These are phyloP conservation scores for Pogonocherus hispidulus DNA, from an alignment of 2,888 invertebrate species.

Conservation along the genomic window DNA sequence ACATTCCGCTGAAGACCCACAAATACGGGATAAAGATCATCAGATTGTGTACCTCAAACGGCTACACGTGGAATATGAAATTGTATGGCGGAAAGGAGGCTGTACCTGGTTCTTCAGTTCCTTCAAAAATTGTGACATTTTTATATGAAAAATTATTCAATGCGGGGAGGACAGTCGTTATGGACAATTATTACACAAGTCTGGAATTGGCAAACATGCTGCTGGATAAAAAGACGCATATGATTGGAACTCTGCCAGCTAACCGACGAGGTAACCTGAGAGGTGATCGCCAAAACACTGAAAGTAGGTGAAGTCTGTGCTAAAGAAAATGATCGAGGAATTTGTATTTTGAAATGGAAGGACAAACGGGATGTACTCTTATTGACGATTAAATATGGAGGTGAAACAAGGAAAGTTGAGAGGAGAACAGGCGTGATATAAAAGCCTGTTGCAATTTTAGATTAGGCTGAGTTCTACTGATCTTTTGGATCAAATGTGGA, in stretches of 20 bases:
- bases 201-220: not conserved
- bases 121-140: not conserved
- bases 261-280: slow-evolving; percentile 8
- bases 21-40: slow-evolving; percentile 17
- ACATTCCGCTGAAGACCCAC: slow-evolving; percentile 22
- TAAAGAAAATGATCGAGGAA: slow-evolving; percentile 39
- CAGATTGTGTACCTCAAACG: not conserved
- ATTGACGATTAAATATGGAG: slow-evolving; percentile 55
- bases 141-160: not conserved
- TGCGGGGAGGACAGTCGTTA: not conserved
- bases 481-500: slow-evolving; percentile 46
- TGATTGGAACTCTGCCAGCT: slow-evolving; percentile 6
- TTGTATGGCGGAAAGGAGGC: slow-evolving; percentile 11
- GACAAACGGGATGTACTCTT: slow-evolving; percentile 58
- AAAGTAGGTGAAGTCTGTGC: not conserved
- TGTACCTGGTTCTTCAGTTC: not conserved
- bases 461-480: slow-evolving; percentile 47
- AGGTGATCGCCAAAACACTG: not conserved
- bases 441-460: slow-evolving; percentile 33
- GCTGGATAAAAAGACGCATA: slow-evolving; percentile 7
- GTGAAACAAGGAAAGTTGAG: not conserved
- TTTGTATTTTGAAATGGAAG: slow-evolving; percentile 55
- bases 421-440: slow-evolving; percentile 30
- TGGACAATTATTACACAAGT: slow-evolving; percentile 15
- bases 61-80: slow-evolving; percentile 13